These are phyloP conservation scores for Xyrichtys novacula DNA, from an alignment of 2,797 vertebrate species.

Conservation along the genomic window DNA sequence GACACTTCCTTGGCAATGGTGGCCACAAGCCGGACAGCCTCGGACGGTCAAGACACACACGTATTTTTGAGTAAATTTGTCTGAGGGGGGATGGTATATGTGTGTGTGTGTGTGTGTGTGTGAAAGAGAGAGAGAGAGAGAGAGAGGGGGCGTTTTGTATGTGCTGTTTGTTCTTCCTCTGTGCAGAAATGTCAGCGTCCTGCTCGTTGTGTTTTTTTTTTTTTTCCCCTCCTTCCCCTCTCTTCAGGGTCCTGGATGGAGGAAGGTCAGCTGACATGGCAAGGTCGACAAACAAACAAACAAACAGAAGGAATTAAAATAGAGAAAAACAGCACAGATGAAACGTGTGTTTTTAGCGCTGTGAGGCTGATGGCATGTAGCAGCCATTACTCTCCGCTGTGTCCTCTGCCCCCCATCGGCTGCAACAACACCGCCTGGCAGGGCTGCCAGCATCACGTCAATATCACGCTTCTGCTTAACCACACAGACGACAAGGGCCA, in stretches of 20 bases:
- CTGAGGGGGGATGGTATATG: constrained; percentile 41
- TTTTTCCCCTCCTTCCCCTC: constrained; percentile 33
- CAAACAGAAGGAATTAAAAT: constrained; percentile 83
- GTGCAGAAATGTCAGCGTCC: constrained; percentile 77
- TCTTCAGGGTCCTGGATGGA: constrained; percentile 73
- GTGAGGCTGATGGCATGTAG: constrained; percentile 74
- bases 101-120: no score
- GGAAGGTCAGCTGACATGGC: constrained; percentile 84
- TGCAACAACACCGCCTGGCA: constrained; percentile 75
- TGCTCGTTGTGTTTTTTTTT: constrained; percentile 48
- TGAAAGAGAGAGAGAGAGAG: constrained; percentile 45
- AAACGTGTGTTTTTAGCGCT: constrained; percentile 67
- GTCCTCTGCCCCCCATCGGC: constrained; percentile 84
- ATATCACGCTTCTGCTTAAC: constrained; percentile 70
- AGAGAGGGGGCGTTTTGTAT: constrained; percentile 50
- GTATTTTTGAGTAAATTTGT: constrained; percentile 80
- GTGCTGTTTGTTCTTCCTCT: constrained; percentile 73
- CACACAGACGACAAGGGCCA: constrained; percentile 58
- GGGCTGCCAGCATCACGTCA: constrained; percentile 77
- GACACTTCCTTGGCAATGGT: constrained; percentile 85
- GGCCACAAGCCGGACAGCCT: constrained; percentile 68
- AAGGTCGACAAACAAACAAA: constrained; percentile 87
- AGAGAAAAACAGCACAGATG: constrained; percentile 75
- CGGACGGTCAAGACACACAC: constrained; percentile 74
- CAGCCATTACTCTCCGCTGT: constrained; percentile 76